Evolutionary conservation across 92 coral and sea anemone genomes (phyloP).

Genomic region (Epizoanthus ramosus): DNA sequence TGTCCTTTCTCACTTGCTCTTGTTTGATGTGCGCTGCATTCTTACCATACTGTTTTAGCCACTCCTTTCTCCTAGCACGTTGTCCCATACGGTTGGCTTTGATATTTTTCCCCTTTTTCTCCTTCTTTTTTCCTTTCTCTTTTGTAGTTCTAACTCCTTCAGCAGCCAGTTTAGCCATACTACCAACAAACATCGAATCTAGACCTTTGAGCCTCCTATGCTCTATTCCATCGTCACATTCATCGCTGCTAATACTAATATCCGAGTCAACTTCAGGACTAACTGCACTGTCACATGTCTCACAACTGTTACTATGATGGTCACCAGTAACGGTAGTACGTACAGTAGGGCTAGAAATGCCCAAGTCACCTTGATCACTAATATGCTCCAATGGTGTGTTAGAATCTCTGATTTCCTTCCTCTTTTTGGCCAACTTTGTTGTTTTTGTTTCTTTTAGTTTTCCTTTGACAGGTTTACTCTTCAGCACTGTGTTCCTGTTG

Average conservation of each 20-base stretch:
- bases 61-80: conserved; percentile 78
- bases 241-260: conserved; percentile 19
- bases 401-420: not conserved
- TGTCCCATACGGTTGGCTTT: conserved; percentile 78
- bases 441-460: not conserved
- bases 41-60: conserved; percentile 84
- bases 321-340: no score
- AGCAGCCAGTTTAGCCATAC: conserved; percentile 46
- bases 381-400: not conserved
- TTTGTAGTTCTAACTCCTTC: conserved; percentile 13
- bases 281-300: not conserved
- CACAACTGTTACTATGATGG: no score
- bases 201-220: conserved; percentile 21
- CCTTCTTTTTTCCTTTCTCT: conserved; percentile 35
- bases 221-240: not conserved
- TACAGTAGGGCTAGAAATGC: not conserved
- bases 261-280: not conserved
- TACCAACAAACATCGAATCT: conserved; percentile 75
- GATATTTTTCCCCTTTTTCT: conserved; percentile 18
- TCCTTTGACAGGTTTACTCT: conserved; percentile 1
- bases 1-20: not conserved
- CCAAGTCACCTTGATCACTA: not conserved
- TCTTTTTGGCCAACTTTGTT: not conserved
- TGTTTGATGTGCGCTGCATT: conserved; percentile 77
- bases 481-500: not conserved